Conservation (phyloP, 1,140 invertebrate species). For the Pogonognathellus flavescens region DNA sequence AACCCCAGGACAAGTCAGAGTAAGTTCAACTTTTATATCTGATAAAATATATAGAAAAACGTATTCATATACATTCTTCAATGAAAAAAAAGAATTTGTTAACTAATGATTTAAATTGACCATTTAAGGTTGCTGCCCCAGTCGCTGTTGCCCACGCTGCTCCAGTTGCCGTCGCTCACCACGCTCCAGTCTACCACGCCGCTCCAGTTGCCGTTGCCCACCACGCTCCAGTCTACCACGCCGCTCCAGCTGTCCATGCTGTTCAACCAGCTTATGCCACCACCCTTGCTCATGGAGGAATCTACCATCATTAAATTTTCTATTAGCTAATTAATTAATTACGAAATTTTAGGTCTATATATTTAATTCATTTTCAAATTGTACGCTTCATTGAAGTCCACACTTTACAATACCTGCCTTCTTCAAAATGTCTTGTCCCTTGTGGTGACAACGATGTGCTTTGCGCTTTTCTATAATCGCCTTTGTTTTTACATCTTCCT, state of each 20-base stretch:
- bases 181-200: constrained; percentile 63
- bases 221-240: constrained; percentile 67
- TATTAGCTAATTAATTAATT: not conserved
- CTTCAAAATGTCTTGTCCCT: not conserved
- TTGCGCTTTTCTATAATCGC: not conserved
- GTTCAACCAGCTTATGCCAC: not conserved
- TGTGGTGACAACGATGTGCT: not conserved
- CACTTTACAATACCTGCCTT: not conserved
- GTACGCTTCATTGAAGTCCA: not conserved
- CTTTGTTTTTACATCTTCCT: not conserved
- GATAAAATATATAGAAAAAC: no score
- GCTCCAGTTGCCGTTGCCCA: not conserved
- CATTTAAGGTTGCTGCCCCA: not conserved
- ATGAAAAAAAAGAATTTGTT: no score
- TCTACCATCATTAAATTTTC: constrained; percentile 6
- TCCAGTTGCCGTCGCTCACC: not conserved
- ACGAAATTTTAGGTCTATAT: not conserved
- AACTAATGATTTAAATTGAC: no score
- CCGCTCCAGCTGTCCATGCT: not conserved
- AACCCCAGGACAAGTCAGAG: not conserved
- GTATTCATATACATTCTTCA: no score
- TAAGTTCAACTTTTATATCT: no score
- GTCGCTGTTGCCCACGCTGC: not conserved
- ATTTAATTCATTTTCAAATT: not conserved
- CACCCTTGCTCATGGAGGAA: not conserved